Evolutionary conservation across 2,888 invertebrate genomes (phyloP).

Genomic region (Pterostichus madidus): DNA sequence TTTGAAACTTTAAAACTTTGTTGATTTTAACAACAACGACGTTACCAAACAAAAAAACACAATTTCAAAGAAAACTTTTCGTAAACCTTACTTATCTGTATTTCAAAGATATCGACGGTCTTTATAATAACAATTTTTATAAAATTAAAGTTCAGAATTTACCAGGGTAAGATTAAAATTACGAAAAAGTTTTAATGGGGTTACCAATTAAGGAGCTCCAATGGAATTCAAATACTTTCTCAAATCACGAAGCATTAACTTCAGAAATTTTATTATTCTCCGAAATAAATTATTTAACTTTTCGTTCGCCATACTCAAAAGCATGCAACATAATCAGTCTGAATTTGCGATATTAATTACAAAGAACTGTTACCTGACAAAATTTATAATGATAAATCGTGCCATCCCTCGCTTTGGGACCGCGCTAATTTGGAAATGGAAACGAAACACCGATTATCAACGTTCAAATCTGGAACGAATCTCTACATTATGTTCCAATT

Average conservation of each 20-base stretch:
- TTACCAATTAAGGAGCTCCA: constrained; percentile 58
- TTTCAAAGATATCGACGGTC: constrained; percentile 56
- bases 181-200: constrained; percentile 60
- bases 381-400: constrained; percentile 65
- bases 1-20: constrained; percentile 57
- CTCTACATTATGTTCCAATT: constrained; percentile 44
- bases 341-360: constrained; percentile 60
- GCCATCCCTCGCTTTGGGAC: constrained; percentile 51
- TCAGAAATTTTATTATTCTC: constrained; percentile 57
- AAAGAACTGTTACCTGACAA: constrained; percentile 57
- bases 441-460: constrained; percentile 55
- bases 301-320: constrained; percentile 42
- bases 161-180: constrained; percentile 58
- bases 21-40: constrained; percentile 56
- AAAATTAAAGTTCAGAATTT: constrained; percentile 50
- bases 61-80: constrained; percentile 46
- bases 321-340: constrained; percentile 62
- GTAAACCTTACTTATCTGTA: constrained; percentile 60
- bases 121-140: constrained; percentile 61
- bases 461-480: constrained; percentile 51
- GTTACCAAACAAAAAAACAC: constrained; percentile 54
- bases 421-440: constrained; percentile 52
- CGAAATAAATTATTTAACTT: constrained; percentile 63
- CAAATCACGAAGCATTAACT: constrained; percentile 56
- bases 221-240: constrained; percentile 53